Evolutionary conservation across 2,797 vertebrate species (phyloP).

Genomic region (Acestrorhynchus altus): DNA sequence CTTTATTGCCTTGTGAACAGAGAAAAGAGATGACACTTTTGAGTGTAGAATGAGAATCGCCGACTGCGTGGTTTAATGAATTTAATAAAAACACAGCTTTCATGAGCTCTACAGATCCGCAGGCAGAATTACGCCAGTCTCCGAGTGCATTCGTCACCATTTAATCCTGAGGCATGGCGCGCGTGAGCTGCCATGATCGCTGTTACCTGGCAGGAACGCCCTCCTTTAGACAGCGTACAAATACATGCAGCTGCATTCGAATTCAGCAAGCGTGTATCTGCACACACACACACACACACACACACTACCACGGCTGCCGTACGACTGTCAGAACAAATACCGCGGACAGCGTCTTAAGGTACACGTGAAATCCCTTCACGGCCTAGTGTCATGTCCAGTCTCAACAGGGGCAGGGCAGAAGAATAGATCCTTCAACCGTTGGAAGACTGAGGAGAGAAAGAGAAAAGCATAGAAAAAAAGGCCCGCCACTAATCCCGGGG

Average conservation of each 20-base stretch:
- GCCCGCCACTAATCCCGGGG: constrained; percentile 32
- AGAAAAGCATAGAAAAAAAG: constrained; percentile 30
- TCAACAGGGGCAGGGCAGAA: constrained; percentile 3
- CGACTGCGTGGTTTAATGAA: too few species aligned
- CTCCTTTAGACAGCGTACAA: background rate
- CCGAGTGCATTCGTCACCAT: background rate
- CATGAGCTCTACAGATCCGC: background rate
- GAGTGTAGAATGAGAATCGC: background rate
- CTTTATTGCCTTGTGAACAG: background rate
- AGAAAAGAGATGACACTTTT: background rate
- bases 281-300: constrained; percentile 21
- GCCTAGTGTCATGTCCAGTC: constrained; percentile 13
- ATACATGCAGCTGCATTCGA: background rate
- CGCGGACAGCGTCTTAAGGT: constrained; percentile 7
- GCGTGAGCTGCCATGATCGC: too few species aligned
- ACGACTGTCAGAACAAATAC: constrained; percentile 29
- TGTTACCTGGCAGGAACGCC: too few species aligned
- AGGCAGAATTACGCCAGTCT: background rate
- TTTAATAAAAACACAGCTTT: background rate
- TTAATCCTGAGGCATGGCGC: background rate
- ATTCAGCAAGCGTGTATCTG: background rate
- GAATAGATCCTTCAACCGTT: constrained; percentile 19
- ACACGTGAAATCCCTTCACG: constrained; percentile 24
- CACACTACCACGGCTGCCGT: background rate
- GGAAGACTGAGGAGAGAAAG: background rate